These are phyloP conservation scores for Drosophila melanica DNA, from an alignment of 1,140 invertebrate genomes.

Conservation along the genomic window DNA sequence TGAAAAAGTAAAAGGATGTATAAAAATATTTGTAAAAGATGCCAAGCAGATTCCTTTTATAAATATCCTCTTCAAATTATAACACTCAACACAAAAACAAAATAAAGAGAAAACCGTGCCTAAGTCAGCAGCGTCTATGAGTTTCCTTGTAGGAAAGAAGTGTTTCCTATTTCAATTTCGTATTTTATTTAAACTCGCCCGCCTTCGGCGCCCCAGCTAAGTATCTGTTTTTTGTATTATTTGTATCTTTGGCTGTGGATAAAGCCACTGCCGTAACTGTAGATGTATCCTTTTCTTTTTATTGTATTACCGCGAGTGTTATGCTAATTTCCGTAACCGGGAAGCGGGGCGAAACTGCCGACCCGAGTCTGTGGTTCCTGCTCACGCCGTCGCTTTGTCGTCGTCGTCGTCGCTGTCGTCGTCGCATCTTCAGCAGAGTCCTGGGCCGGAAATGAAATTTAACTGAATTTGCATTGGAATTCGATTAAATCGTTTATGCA, in stretches of 20 bases:
- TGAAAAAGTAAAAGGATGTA: background rate
- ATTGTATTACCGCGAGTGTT: slow-evolving; percentile 81
- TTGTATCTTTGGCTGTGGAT: slow-evolving; percentile 42
- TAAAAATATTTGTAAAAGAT: slow-evolving; percentile 7
- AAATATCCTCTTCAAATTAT: slow-evolving; percentile 22
- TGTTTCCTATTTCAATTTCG: slow-evolving; percentile 79
- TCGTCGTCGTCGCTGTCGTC: slow-evolving; percentile 3
- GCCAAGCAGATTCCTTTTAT: background rate
- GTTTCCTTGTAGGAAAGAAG: slow-evolving; percentile 47
- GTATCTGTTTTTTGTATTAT: slow-evolving; percentile 32
- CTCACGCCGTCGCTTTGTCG: background rate
- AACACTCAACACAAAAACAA: slow-evolving; percentile 1
- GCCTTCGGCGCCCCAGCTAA: slow-evolving; percentile 26
- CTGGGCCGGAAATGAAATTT: slow-evolving; percentile 81
- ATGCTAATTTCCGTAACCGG: slow-evolving; percentile 82
- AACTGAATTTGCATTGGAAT: slow-evolving; percentile 84
- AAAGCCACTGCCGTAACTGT: slow-evolving; percentile 44
- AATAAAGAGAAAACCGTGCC: background rate
- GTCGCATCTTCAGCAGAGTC: slow-evolving; percentile 35
- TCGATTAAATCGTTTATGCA: slow-evolving; percentile 84
- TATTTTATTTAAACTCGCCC: slow-evolving; percentile 64
- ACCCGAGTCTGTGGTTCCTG: slow-evolving; percentile 23
- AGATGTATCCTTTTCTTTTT: slow-evolving; percentile 74
- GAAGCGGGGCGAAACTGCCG: slow-evolving; percentile 22
- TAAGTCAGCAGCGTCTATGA: slow-evolving; percentile 21